Conservation (phyloP, 2,797 vertebrate species). For the Ficedula albicollis region DNA sequence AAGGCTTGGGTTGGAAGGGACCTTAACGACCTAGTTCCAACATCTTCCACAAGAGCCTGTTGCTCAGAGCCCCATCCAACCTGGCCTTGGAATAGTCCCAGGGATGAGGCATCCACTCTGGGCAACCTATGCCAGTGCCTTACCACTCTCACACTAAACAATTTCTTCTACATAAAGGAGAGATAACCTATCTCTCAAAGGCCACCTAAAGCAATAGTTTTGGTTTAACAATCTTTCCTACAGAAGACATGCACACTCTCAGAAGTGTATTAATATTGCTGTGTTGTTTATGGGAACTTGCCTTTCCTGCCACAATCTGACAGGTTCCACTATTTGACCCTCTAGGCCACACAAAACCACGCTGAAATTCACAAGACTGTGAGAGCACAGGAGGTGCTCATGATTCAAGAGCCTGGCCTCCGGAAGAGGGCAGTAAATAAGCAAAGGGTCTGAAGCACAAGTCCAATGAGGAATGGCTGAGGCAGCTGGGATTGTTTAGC, state of each 20-base stretch:
- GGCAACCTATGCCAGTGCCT: not conserved
- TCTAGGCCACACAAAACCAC: rapidly evolving
- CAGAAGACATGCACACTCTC: not conserved
- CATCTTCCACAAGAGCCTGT: rapidly evolving
- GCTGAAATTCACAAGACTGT: rapidly evolving
- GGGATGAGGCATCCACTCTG: not conserved
- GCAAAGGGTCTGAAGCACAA: not conserved
- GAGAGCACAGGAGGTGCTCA: rapidly evolving
- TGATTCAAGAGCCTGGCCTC: not conserved
- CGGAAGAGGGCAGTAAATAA: not conserved
- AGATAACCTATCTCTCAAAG: not conserved
- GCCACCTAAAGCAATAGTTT: not conserved
- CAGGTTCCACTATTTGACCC: too few species aligned
- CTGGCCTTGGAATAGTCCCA: not conserved
- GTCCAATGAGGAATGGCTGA: not conserved
- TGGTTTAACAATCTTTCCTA: not conserved
- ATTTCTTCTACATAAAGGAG: too few species aligned
- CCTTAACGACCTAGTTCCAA: not conserved
- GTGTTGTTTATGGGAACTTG: rapidly evolving
- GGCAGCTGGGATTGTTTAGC: not conserved
- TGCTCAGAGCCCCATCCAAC: not conserved
- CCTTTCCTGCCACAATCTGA: not conserved
- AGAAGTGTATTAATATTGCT: rapidly evolving
- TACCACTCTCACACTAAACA: not conserved
- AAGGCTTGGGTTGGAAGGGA: not conserved